Percentiles rank a stretch among this genome's conserved stretches.
phyloP scores from a whole-genome alignment of 2,113 vertebrate species.

The Anseranas semipalmata region DNA sequence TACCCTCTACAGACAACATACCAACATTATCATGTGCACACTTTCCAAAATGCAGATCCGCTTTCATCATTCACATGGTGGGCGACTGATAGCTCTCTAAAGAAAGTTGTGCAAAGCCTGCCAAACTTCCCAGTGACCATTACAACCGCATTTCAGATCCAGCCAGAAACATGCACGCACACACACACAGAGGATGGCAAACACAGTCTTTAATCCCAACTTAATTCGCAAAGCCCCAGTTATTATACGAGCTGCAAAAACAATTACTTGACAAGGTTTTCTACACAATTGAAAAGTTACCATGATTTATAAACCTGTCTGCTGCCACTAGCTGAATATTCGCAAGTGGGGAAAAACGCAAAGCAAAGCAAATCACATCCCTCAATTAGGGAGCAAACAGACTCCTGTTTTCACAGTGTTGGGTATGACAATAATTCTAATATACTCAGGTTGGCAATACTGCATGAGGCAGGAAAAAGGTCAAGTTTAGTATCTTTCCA shows the following conservation, averaged over 20 bases:
- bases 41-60: background rate
- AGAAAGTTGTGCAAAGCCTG: background rate
- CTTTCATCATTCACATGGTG: background rate
- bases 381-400: background rate
- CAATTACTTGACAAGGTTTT: background rate
- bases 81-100: background rate
- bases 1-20: slow-evolving; percentile 73
- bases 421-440: background rate
- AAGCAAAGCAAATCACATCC: background rate
- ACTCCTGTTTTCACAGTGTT: background rate
- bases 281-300: background rate
- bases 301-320: background rate
- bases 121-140: background rate
- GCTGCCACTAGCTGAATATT: background rate
- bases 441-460: background rate
- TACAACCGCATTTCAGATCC: background rate
- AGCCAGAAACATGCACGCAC: background rate
- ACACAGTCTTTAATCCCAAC: background rate
- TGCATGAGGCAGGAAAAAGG: background rate
- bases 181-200: background rate
- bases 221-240: background rate
- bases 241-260: background rate
- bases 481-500: background rate
- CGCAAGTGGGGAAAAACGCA: background rate
- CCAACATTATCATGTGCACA: background rate